Evolutionary conservation across 2,888 invertebrate genomes (phyloP), one percentile per base, ranked within the genome.

Genomic region (Oscheius myriophilus): DNA sequence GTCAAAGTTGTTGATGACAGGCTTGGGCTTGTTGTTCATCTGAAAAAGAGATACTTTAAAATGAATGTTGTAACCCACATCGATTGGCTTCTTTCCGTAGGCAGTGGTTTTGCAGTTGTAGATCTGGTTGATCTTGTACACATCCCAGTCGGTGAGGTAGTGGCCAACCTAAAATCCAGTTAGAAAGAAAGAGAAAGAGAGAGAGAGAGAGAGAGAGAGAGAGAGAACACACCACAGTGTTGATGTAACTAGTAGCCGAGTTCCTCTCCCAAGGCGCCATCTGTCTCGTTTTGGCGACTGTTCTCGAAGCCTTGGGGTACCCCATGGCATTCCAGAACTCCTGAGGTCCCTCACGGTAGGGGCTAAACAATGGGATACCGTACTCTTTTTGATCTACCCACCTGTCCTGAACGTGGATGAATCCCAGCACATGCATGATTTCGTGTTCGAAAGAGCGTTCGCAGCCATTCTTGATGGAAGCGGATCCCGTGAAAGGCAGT

Each of bases 321-420:
- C 33, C 33, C 33, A 33, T 9, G 4, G 33, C 33, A 33, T 33
- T 33, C 53, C 53, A 53, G 26, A 16, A 18, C 6, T 14, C 26
- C 23, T 18, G 23, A 18, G 54, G 26, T 16, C 54, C 54, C 25
- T 25, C 14, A 7, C 54, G 23, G 3, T 39, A 54, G 3, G 54
- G 54, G n/a, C 54, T 54, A 39, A 33, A 33, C 33, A 3, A 33
- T 6, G n/a, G 3, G 3, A 3, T 33, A 33, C 33, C 3, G 33
- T 33, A 33, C 9, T 33, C 33, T 9, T 3, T 33, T 33, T 33
- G 21, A 53, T 4, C 25, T 39, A 54, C 54, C 54, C 26, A 54
- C 54, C 54, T 54, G 14, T 54, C 54, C 16, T 54, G 54, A 12
- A 14, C 2, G 26, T 54, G 54, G 39, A 54, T 54, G 54, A 54